Conservation (phyloP, 2,797 vertebrate genomes). For the Phyllotis vaccarum region DNA sequence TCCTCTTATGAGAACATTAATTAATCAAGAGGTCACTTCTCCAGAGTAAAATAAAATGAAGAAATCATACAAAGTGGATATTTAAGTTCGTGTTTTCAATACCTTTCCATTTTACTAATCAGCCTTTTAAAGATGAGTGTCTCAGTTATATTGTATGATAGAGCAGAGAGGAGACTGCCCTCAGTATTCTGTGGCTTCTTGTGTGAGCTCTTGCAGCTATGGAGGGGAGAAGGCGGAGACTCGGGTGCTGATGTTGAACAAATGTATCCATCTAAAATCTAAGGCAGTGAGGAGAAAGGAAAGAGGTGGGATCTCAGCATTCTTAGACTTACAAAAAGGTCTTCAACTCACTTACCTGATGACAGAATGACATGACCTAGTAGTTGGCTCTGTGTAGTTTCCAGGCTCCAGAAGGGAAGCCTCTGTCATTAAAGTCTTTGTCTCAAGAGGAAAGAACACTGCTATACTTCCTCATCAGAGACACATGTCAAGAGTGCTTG, state of each 20-base stretch:
- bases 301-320: neutral
- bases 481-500: neutral
- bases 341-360: neutral
- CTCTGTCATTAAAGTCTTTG: neutral
- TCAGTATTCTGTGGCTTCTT: neutral
- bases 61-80: conserved; percentile 29
- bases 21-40: conserved; percentile 67
- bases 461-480: neutral
- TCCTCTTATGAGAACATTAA: conserved; percentile 67
- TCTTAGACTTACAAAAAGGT: neutral
- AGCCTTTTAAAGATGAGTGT: conserved; percentile 30
- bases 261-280: neutral
- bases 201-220: neutral
- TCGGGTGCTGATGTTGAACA: neutral
- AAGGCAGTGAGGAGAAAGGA: neutral
- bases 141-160: conserved; percentile 4
- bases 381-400: neutral
- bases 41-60: conserved; percentile 64
- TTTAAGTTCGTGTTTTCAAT: conserved; percentile 50
- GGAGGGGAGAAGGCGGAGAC: neutral
- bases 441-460: neutral
- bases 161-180: neutral
- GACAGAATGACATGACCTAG: neutral
- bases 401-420: neutral
- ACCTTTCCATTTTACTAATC: neutral